Evolutionary conservation across 2,113 vertebrate species (phyloP), one percentile per base, ranked within the genome.

Genomic region (Prunella fulvescens): DNA sequence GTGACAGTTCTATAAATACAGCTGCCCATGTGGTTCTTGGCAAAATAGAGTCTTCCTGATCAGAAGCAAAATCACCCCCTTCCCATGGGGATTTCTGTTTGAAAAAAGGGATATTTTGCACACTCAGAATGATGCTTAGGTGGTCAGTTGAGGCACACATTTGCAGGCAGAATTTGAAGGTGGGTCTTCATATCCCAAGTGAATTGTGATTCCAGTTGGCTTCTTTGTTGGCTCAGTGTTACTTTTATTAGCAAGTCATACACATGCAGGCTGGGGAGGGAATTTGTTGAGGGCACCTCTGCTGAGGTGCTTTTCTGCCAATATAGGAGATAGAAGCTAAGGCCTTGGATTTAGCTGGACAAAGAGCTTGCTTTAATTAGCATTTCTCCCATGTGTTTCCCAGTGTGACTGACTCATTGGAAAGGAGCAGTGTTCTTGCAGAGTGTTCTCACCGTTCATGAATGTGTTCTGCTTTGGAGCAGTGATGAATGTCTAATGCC

Each of bases 221-320:
- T 83, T 86, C 14, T 76, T 74, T 44, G n/a, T 60, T 89, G 56
- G 3, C 29, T 84, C 18, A 23, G 1, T 47, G 45, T 25, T 69
- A 25, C 62, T 84, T 81, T 60, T 48, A 37, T 64, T 35, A 42
- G 16, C 23, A 48, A 53, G 10, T 73, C 24, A n/a, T 23, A 14
- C 20, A 9, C 1, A 2, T 2, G 2, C 39, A 40, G 28, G 23
- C 26, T n/a, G 24, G 10, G 33, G 10, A 61, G 24, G 14, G 23
- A 66, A 66, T 28, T 28, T 35, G 37, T 23, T 33, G 53, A 57
- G n/a, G 42, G 18, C 39, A 29, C 10, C 26, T 85, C 31, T 58
- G 24, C 16, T 35, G 58, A 39, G 53, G 51, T 26, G 25, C 66
- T 82, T 22, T 1, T 26, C 53, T 80, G 31, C 35, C 44, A 5